Base-by-base conservation (phyloP, 1,140 invertebrate species). In the Mercenaria mercenaria region DNA sequence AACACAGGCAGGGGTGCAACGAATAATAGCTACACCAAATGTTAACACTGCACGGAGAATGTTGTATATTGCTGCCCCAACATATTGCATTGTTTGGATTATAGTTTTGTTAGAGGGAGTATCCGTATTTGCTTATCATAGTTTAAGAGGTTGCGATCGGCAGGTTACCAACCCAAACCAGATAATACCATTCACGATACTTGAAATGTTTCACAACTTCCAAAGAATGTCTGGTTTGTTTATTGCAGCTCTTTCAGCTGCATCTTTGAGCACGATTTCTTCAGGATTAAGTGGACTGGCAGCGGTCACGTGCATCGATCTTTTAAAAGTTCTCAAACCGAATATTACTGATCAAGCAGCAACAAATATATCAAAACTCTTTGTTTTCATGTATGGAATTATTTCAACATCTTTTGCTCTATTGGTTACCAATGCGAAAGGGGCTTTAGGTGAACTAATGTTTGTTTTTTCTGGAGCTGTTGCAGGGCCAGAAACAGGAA, bases 221-320 rank as follows among this genome's bases (percentile, higher is more conserved):
- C 50, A 18, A 2, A 69, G 83, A 4, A 26, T 86, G 13, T 26
- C 83, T 3, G 83, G 83, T n/a, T 26, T 86, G 2, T 86, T 86
- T 29, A 74, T 86, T 0, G 69, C 83, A 0, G 69, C 83, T 29
- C 20, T 86, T 34, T 37, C 74, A n/a, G 52, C 59, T 56, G 83
- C 83, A 0, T 76, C 69, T 23, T 20, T 86, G 0, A 86, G 83
- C 34, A 86, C 83, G 11, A 76, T 86, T 20, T 86, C 83, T 0
- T 86, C 83, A 32, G 83, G 83, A 29, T 34, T 86, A 29, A 86
- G 72, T 61, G 39, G 83, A 43, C 83, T 86, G 34, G n/a, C 69
- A 0, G 83, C 83, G 1, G 52, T 76, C 10, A 59, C 72, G 37
- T 56, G 39, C 32, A 20, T 50, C 59, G 72, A 86, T 59, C 11